Evolutionary conservation across 2,113 vertebrate species (phyloP).

Genomic region (Tursiops truncatus): DNA sequence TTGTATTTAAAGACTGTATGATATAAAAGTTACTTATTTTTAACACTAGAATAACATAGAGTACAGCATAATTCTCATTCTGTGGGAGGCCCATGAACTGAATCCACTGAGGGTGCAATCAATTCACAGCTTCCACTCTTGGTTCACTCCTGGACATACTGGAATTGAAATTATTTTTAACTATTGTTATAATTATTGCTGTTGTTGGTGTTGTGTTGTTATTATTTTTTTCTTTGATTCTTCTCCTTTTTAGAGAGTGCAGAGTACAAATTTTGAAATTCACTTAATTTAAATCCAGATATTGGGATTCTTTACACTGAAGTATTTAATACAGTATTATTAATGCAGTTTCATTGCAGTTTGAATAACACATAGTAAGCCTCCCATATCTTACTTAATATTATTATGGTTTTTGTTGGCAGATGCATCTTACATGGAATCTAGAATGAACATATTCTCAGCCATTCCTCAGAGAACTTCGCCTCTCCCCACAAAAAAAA

Average conservation of each 20-base stretch:
- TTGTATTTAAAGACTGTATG: background rate
- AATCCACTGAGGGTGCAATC: accelerated
- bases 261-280: background rate
- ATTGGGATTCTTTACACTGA: background rate
- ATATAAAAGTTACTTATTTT: background rate
- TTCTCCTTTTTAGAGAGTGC: background rate
- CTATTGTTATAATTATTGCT: background rate
- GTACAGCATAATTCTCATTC: background rate
- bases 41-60: background rate
- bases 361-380: background rate
- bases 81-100: background rate
- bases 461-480: background rate
- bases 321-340: background rate
- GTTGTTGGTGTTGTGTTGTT: background rate
- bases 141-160: background rate
- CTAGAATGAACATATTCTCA: background rate
- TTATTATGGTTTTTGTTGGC: background rate
- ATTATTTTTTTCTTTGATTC: background rate
- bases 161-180: background rate
- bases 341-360: background rate
- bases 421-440: background rate
- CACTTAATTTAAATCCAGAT: background rate
- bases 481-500: background rate
- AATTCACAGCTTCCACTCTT: background rate
- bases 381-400: background rate